phyloP scores from a whole-genome alignment of 2,888 invertebrate species.

The Diarsia dahlii region DNA sequence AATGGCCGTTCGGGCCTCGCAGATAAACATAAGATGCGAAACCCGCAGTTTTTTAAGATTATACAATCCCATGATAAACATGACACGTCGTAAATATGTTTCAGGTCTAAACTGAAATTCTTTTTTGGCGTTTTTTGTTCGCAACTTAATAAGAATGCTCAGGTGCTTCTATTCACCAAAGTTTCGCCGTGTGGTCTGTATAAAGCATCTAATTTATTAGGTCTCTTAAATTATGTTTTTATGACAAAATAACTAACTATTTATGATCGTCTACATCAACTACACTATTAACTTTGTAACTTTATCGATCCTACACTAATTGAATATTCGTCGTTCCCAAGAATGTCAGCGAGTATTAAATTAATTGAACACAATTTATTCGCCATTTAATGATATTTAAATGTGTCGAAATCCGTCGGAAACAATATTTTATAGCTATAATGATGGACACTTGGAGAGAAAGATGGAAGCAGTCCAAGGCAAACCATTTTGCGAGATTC shows the following conservation, averaged over 20 bases:
- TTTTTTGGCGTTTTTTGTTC: slow-evolving; percentile 33
- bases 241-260: slow-evolving; percentile 9
- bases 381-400: slow-evolving; percentile 38
- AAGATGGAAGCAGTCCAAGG: slow-evolving; percentile 73
- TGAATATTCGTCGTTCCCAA: slow-evolving; percentile 25
- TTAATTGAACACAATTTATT: slow-evolving; percentile 40
- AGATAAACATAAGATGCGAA: slow-evolving; percentile 64
- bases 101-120: slow-evolving; percentile 29
- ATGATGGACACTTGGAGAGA: slow-evolving; percentile 61
- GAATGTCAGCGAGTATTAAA: slow-evolving; percentile 24
- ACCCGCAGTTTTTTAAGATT: slow-evolving; percentile 48
- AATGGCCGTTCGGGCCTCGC: slow-evolving; percentile 62
- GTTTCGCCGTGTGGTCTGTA: slow-evolving; percentile 1
- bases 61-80: slow-evolving; percentile 46
- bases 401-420: slow-evolving; percentile 54
- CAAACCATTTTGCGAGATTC: slow-evolving; percentile 65
- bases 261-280: neutral
- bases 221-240: neutral
- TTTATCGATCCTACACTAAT: slow-evolving; percentile 27
- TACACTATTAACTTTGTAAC: slow-evolving; percentile 17
- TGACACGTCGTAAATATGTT: slow-evolving; percentile 59
- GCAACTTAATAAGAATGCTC: slow-evolving; percentile 33
- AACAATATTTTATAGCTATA: slow-evolving; percentile 65
- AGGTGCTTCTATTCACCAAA: slow-evolving; percentile 14
- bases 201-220: slow-evolving; percentile 21